Evolutionary conservation across 2,888 invertebrate genomes (phyloP), one percentile per base, ranked within the genome.

Genomic region (Serrognathus titanus): DNA sequence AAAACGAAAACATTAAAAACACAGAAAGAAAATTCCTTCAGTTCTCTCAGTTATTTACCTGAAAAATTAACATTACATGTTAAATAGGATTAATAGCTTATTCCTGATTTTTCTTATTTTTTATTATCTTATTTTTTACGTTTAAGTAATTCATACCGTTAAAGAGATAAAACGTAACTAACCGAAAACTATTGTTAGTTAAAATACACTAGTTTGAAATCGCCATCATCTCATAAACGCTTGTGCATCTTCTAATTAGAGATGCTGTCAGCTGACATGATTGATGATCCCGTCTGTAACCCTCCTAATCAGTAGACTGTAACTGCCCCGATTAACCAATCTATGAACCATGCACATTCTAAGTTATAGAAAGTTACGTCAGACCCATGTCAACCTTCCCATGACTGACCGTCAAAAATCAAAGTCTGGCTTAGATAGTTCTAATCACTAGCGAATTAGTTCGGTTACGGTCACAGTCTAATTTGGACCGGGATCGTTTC

Each of bases 311-410:
- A 59, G 55, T 54, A 66, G 68, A 68, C 63, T 65, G 65, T 68
- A 62, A 64, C 61, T 52, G 48, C 65, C 65, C 69, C 56, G 64
- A 64, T 65, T 61, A 64, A 64, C 58, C 61, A 63, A 63, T 62
- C 40, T 24, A 59, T 61, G 62, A 61, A 60, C 56, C 63, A 61
- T 60, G 62, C 62, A 66, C 72, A 69, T 67, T 71, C 70, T 70
- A 65, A 66, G 57, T 46, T 53, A 57, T 56, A 61, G 59, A 62
- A 59, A 60, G 67, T 67, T 67, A 68, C 70, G 75, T 75, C 76
- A 73, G 75, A 77, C 76, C 76, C 75, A 75, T 74, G 73, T 77
- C 76, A 77, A 72, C 70, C 60, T 69, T 69, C 68, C 72, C 71
- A 70, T 68, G 69, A 71, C 68, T 67, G 67, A 64, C 68, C 68